These are phyloP conservation scores for Tenualosa thibaudeaui DNA, from an alignment of 2,797 vertebrate species.

Conservation along the genomic window DNA sequence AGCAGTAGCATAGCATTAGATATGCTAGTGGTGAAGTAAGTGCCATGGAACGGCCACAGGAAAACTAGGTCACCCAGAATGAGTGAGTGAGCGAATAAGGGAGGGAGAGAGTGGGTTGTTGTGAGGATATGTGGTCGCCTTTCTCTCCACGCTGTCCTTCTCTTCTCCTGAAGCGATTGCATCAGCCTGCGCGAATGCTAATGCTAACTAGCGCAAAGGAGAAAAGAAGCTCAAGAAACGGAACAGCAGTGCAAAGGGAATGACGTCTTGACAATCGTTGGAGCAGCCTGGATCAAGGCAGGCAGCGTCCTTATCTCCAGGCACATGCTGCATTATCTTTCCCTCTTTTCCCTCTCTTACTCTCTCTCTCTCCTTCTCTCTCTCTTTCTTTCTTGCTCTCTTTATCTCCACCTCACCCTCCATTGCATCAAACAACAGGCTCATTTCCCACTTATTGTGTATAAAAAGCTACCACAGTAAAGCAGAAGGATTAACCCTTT, in stretches of 20 bases:
- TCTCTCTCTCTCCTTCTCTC: not conserved
- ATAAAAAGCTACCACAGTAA: not conserved
- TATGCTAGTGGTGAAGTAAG: not conserved
- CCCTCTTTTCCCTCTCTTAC: not conserved
- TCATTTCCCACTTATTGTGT: not conserved
- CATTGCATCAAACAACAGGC: not conserved
- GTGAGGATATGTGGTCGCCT: not conserved
- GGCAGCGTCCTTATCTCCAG: not conserved
- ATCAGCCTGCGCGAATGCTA: not conserved
- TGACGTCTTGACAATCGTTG: not conserved
- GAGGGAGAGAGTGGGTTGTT: not conserved
- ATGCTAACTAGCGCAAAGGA: not conserved
- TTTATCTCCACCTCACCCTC: not conserved
- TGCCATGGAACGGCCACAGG: not conserved
- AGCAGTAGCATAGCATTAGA: not conserved
- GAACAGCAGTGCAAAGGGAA: not conserved
- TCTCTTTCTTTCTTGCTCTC: not conserved
- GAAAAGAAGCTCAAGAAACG: not conserved
- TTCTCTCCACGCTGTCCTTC: not conserved
- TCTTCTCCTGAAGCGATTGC: not conserved
- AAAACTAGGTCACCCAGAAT: constrained; percentile 11
- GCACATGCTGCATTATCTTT: not conserved
- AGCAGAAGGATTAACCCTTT: constrained; percentile 10
- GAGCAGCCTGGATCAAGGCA: not conserved
- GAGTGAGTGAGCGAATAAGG: not conserved